phyloP scores from a whole-genome alignment of 2,113 vertebrate species.

The Tragelaphus buxtoni region DNA sequence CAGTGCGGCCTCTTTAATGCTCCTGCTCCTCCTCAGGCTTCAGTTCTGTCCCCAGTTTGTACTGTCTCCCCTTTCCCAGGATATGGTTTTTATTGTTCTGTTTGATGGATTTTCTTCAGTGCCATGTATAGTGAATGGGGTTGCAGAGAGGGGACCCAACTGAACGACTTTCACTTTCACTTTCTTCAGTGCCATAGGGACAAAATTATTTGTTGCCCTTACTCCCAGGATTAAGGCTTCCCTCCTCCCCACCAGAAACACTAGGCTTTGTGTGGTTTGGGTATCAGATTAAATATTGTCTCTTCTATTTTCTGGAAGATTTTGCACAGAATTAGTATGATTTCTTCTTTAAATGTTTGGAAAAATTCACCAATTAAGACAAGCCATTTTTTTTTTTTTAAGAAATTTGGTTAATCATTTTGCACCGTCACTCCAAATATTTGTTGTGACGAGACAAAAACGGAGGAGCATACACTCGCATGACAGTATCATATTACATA shows the following conservation, averaged over 20 bases:
- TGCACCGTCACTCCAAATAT: background rate
- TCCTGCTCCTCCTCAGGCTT: background rate
- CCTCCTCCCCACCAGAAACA: background rate
- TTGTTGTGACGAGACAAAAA: too few species aligned
- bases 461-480: too few species aligned
- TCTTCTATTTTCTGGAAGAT: background rate
- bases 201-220: background rate
- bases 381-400: background rate
- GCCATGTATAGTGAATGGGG: background rate
- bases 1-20: accelerated
- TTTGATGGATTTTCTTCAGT: background rate
- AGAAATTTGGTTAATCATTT: background rate
- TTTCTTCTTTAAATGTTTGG: background rate
- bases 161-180: background rate
- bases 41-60: background rate
- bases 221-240: background rate
- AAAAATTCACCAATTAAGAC: background rate
- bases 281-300: background rate
- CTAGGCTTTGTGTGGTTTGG: background rate
- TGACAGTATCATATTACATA: background rate
- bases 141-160: background rate
- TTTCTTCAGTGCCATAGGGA: background rate
- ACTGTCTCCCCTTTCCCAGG: background rate
- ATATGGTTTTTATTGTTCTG: background rate
- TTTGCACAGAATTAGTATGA: background rate